Percentiles rank a stretch among this genome's conserved stretches.
These are phyloP conservation scores for Cryptocephalus moraei DNA, from an alignment of 2,888 invertebrate genomes.

Conservation along the genomic window DNA sequence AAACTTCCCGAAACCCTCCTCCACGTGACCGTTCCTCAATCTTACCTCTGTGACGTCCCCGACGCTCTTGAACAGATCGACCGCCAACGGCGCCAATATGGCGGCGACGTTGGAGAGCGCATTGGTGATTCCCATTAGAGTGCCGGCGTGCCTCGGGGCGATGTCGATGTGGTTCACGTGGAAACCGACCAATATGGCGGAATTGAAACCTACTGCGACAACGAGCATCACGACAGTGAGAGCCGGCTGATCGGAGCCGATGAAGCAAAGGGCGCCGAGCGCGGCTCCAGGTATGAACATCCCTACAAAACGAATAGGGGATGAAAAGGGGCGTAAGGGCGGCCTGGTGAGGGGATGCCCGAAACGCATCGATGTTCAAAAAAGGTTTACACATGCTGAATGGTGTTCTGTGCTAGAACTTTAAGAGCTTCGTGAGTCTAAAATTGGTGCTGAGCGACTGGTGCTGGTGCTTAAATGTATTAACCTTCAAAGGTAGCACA, in stretches of 20 bases:
- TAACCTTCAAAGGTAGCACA: too few species aligned
- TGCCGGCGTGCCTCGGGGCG: slow-evolving; percentile 74
- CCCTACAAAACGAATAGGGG: slow-evolving; percentile 28
- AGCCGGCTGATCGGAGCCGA: slow-evolving; percentile 39
- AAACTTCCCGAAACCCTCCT: too few species aligned
- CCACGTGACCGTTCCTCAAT: background rate
- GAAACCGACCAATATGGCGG: slow-evolving; percentile 65
- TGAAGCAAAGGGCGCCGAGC: slow-evolving; percentile 47
- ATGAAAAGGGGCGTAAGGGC: too few species aligned
- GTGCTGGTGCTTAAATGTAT: too few species aligned
- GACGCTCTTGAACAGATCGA: slow-evolving; percentile 36
- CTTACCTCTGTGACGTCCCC: slow-evolving; percentile 47
- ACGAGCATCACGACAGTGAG: slow-evolving; percentile 57
- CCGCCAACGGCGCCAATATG: slow-evolving; percentile 66
- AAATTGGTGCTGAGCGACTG: too few species aligned
- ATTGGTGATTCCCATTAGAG: slow-evolving; percentile 77
- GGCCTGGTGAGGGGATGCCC: too few species aligned
- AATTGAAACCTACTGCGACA: slow-evolving; percentile 64
- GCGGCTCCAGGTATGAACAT: slow-evolving; percentile 53
- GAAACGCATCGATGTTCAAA: too few species aligned
- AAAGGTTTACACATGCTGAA: too few species aligned
- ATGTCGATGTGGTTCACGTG: slow-evolving; percentile 75
- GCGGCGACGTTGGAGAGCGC: slow-evolving; percentile 66
- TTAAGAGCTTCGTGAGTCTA: too few species aligned
- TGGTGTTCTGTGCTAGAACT: too few species aligned